Base-by-base conservation (phyloP, 2,888 invertebrate genomes). In the Leucania comma region DNA sequence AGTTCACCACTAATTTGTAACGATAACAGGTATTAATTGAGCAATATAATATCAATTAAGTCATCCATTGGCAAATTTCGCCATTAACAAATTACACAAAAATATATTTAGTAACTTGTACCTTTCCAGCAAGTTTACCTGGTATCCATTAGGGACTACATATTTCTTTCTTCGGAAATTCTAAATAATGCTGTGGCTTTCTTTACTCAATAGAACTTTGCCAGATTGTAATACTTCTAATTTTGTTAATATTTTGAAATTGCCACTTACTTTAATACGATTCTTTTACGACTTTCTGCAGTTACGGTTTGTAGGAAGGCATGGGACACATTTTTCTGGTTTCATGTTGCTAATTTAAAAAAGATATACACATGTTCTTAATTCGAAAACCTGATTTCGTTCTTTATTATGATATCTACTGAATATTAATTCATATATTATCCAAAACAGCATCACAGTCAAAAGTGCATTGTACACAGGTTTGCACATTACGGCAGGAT, bases 391-490 rank as follows among this genome's bases (percentile, higher is more conserved):
- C 42, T 24, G 5, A 46, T 35, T 58, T n/a, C 10, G 1, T 14
- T 20, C 20, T 38, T 46, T 35, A 12, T 22, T 10, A 22, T 8
- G 20, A 9, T n/a, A 6, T 20, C 20, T 10, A 12, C 14, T 64
- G n/a, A n/a, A n/a, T 26, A 20, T 54, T 32, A 9, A 42, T 38
- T 35, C 1, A 38, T 38, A 62, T 35, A n/a, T 50, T 46, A n/a
- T 20, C 9, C n/a, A 20, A 74, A 62, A 32, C n/a, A 48, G 14
- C 2, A 6, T 42, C 46, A 53, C 46, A 38, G n/a, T n/a, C 42
- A 50, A 68, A 54, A 68, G 60, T 71, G 75, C 71, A 80, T 29
- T 38, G 68, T 66, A 68, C 64, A 72, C 73, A 66, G 63, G 72
- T 53, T 74, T 74, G 53, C 42, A 64, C 67, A 68, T 67, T 32